Percentiles rank a stretch among this genome's conserved stretches.
These are phyloP conservation scores for Mormyrus proboscirostris DNA, from an alignment of 2,797 vertebrate genomes.

Conservation along the genomic window DNA sequence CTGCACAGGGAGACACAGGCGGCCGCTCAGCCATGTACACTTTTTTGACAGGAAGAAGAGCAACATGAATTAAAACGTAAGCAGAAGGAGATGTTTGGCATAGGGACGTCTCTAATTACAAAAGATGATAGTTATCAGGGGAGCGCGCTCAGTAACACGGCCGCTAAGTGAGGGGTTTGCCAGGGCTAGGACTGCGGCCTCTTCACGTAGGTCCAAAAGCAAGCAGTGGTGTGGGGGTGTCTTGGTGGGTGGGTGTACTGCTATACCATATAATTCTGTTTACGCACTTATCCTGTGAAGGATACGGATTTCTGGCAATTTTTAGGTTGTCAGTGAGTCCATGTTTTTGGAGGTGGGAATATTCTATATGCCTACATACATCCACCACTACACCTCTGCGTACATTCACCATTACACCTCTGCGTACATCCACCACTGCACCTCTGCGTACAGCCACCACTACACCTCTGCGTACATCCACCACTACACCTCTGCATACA, in stretches of 20 bases:
- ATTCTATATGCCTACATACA: neutral
- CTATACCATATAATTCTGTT: neutral
- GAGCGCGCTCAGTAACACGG: neutral
- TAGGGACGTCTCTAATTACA: neutral
- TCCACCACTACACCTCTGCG: too few species aligned
- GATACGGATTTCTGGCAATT: neutral
- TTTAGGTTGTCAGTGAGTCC: neutral
- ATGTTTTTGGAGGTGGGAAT: neutral
- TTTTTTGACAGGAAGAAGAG: constrained; percentile 24
- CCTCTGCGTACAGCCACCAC: too few species aligned
- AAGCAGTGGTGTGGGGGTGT: neutral
- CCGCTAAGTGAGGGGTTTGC: neutral
- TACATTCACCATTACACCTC: too few species aligned
- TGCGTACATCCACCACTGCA: too few species aligned
- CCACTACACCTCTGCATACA: too few species aligned
- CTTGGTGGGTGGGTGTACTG: neutral
- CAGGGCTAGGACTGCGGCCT: neutral
- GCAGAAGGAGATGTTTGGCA: neutral
- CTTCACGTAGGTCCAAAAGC: neutral
- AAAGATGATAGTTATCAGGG: neutral
- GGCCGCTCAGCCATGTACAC: neutral
- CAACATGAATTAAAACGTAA: neutral
- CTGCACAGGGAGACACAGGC: constrained; percentile 49
- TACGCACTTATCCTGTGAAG: neutral
- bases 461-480: too few species aligned